Base-by-base conservation (phyloP, 2,113 vertebrate genomes). In the Saccopteryx leptura region DNA sequence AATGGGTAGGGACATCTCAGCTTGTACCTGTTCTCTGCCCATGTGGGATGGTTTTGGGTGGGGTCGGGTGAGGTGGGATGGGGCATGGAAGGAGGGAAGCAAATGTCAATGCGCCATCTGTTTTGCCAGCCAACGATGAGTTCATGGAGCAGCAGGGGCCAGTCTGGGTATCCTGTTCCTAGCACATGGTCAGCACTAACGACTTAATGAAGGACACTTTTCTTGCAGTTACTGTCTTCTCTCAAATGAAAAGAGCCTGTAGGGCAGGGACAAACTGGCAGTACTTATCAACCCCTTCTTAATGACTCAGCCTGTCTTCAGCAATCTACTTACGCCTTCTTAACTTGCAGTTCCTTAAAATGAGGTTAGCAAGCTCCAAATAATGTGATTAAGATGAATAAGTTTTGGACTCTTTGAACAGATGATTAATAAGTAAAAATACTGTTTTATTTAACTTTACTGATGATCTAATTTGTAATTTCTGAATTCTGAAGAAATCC, bases 401-500 rank as follows among this genome's bases (percentile, higher is more conserved):
- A 24, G 11, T 46, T 80, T 66, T 80, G 39, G 76, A 60, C 28
- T 80, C 31, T 65, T 71, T 13, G 87, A 93, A 66, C 14, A 88
- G 56, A 88, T 75, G 28, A 78, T 68, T 89, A 79, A 61, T 63
- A 60, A 75, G 13, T 31, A 88, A 52, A 26, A 93, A 21, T 31
- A 26, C 9, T 14, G 7, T 87, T 94, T 50, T 89, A 54, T 83
- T 94, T 86, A 85, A 58, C 9, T 71, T 82, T 48, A 50, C 6
- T 63, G 10, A 52, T 76, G 24, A 78, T 81, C 19, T 66, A 66
- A 50, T 76, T 79, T 2, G 11, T 46, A 50, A 79, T 94, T 86
- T 83, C 33, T 86, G 75, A 86, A 50, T 68, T 39, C 39, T 80
- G 56, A 81, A 80, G 28, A 90, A 90, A 87, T 71, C 56, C 33